These are phyloP conservation scores for Myotis planiceps DNA, from an alignment of 2,797 vertebrate species.

Conservation along the genomic window DNA sequence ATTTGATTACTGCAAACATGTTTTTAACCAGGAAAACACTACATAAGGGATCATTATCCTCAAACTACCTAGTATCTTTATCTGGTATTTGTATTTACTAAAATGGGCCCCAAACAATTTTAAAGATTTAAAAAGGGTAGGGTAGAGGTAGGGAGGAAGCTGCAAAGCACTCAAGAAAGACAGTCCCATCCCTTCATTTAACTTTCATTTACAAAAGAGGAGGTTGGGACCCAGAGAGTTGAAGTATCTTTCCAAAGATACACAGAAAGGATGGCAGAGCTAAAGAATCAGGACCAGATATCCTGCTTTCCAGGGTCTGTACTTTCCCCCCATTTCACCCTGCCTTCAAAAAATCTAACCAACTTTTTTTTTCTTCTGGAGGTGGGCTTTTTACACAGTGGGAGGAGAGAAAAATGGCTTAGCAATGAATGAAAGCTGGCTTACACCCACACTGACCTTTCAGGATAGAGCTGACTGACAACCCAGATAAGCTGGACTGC, in stretches of 20 bases:
- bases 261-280: not conserved
- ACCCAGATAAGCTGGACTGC: conserved; percentile 98
- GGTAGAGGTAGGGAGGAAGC: no score
- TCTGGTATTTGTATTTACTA: not conserved
- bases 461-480: conserved; percentile 96
- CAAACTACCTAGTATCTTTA: conserved; percentile 10
- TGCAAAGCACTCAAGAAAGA: not conserved
- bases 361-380: not conserved
- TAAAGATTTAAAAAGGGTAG: not conserved
- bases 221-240: not conserved
- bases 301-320: not conserved
- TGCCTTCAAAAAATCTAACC: conserved; percentile 22
- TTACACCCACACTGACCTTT: conserved; percentile 89
- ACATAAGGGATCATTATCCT: not conserved
- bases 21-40: conserved; percentile 33
- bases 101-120: conserved; percentile 4
- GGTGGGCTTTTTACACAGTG: not conserved
- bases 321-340: not conserved
- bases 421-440: not conserved
- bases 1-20: conserved; percentile 24
- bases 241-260: not conserved
- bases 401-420: not conserved
- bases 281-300: not conserved
- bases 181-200: not conserved
- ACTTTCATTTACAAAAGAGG: not conserved